Evolutionary conservation across 2,888 invertebrate species (phyloP).

Genomic region (Mellilla xanthometata): DNA sequence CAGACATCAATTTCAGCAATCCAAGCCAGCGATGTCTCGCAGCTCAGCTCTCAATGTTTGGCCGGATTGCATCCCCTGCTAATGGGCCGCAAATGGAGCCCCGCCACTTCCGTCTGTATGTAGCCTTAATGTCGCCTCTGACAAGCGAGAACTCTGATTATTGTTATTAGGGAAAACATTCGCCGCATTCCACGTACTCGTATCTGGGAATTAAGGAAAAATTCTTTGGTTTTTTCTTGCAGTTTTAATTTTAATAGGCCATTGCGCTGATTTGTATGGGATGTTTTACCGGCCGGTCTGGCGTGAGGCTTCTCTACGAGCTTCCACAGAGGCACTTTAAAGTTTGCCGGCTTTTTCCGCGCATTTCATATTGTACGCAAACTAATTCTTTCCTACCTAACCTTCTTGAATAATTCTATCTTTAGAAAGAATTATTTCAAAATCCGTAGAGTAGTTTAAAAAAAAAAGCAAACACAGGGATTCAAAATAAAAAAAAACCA

Average conservation of each 20-base stretch:
- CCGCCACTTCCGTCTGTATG: slow-evolving; percentile 6
- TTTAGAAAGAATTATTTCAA: too few relatives aligned
- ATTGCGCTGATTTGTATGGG: slow-evolving; percentile 59
- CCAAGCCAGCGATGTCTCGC: neutral
- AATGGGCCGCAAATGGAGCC: slow-evolving; percentile 29
- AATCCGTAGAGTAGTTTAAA: too few relatives aligned
- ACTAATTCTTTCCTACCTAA: too few relatives aligned
- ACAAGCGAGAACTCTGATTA: neutral
- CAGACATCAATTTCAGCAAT: too few relatives aligned
- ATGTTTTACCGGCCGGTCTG: slow-evolving; percentile 44
- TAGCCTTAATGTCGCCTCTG: slow-evolving; percentile 1
- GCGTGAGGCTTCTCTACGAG: slow-evolving; percentile 38
- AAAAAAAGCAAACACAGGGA: too few relatives aligned
- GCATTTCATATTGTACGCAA: slow-evolving; percentile 38
- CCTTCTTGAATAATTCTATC: too few relatives aligned
- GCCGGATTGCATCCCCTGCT: slow-evolving; percentile 30
- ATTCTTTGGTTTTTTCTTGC: too few relatives aligned
- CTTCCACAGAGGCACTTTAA: slow-evolving; percentile 47
- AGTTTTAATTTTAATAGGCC: too few relatives aligned
- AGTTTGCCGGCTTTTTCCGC: slow-evolving; percentile 46
- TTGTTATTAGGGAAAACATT: slow-evolving; percentile 1
- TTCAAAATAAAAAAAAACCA: too few relatives aligned
- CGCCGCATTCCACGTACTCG: too few relatives aligned
- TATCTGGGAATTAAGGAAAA: too few relatives aligned
- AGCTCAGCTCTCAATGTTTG: slow-evolving; percentile 16